phyloP scores from a whole-genome alignment of 2,888 invertebrate species.

The Megamerina dolium region DNA sequence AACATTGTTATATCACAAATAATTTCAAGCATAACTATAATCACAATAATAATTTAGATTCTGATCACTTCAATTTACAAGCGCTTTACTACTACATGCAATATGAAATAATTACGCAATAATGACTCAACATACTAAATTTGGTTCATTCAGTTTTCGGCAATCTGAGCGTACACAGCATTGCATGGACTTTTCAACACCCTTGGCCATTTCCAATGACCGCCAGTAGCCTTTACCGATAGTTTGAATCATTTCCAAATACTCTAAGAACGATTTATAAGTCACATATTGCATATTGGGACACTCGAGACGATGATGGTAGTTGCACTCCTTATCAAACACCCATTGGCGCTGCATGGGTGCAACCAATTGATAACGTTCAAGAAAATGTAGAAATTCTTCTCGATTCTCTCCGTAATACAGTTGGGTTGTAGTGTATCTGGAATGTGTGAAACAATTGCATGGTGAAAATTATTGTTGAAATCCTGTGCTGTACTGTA shows the following conservation, averaged over 20 bases:
- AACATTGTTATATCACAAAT: too few relatives aligned
- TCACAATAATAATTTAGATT: conserved; percentile 15
- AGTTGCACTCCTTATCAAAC: conserved; percentile 51
- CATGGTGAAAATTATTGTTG: too few relatives aligned
- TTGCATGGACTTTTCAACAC: conserved; percentile 18
- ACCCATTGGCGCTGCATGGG: conserved; percentile 73
- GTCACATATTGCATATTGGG: conserved; percentile 34
- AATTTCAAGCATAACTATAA: conserved; percentile 16
- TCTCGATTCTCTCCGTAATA: conserved; percentile 65
- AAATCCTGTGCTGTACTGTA: too few relatives aligned
- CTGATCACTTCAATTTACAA: conserved; percentile 1
- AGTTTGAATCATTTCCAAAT: conserved; percentile 35
- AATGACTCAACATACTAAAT: conserved; percentile 23
- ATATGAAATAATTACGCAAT: conserved; percentile 3
- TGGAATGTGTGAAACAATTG: too few relatives aligned
- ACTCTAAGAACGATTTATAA: conserved; percentile 36
- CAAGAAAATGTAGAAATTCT: conserved; percentile 67
- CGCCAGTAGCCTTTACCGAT: conserved; percentile 41
- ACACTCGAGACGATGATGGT: conserved; percentile 39
- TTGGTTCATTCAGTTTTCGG: conserved; percentile 20
- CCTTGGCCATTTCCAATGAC: conserved; percentile 22
- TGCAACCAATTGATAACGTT: conserved; percentile 60
- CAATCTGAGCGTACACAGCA: conserved; percentile 19
- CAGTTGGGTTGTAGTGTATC: conserved; percentile 71
- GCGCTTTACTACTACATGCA: conserved; percentile 1